phyloP scores from a whole-genome alignment of 1,140 invertebrate species.

The Hylyphantes graminicola region DNA sequence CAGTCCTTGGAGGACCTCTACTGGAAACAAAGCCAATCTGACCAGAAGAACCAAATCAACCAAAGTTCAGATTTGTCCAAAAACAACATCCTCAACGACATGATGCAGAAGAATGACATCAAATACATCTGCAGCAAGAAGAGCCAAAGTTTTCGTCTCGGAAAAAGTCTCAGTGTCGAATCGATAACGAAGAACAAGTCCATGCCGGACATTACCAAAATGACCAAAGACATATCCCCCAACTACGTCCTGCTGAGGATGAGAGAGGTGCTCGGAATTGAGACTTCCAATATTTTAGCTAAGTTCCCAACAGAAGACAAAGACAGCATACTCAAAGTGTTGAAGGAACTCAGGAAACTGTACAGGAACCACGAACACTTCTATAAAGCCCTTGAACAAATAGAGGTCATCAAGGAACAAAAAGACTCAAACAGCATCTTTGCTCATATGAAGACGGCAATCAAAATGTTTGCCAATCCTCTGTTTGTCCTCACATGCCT shows the following conservation, averaged over 20 bases:
- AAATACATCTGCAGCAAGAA: background rate
- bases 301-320: background rate
- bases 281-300: background rate
- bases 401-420: background rate
- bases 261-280: background rate
- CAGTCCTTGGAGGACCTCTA: slow-evolving; percentile 1
- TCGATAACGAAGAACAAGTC: background rate
- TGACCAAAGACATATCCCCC: background rate
- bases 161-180: background rate
- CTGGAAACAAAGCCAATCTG: background rate
- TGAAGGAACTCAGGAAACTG: background rate
- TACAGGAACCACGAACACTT: background rate
- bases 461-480: slow-evolving; percentile 16
- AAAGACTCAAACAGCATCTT: background rate
- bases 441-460: slow-evolving; percentile 4
- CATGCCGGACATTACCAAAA: background rate
- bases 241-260: background rate
- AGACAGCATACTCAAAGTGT: background rate
- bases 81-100: background rate
- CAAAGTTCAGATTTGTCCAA: background rate
- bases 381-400: background rate
- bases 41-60: background rate
- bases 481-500: slow-evolving; percentile 24
- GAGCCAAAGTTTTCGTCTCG: background rate
- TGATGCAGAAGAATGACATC: background rate